phyloP scores from a whole-genome alignment of 2,888 invertebrate genomes.

The Agriopis leucophaearia region DNA sequence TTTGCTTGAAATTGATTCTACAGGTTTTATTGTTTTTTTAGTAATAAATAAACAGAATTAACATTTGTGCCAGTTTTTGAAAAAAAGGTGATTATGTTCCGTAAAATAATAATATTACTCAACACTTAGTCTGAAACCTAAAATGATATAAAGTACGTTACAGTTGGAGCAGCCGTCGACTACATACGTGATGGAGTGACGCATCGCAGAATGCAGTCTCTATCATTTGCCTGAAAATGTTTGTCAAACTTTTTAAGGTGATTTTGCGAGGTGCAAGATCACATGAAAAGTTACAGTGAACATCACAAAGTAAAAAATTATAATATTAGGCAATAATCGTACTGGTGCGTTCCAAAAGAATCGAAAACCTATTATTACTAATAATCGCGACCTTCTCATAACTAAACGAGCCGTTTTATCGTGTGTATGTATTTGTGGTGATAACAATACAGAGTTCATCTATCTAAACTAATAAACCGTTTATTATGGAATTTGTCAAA shows the following conservation, averaged over 20 bases:
- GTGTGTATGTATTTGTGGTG: too few relatives aligned
- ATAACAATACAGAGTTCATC: too few relatives aligned
- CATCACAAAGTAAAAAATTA: background rate
- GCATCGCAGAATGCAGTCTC: slow-evolving; percentile 11
- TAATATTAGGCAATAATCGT: background rate
- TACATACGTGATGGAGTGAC: slow-evolving; percentile 10
- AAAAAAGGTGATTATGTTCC: too few relatives aligned
- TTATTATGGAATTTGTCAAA: background rate
- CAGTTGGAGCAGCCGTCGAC: background rate
- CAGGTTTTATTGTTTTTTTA: background rate
- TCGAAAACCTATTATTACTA: background rate
- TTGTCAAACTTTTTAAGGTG: slow-evolving; percentile 25
- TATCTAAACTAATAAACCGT: too few relatives aligned
- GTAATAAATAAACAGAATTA: background rate
- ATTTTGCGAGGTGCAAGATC: slow-evolving; percentile 14
- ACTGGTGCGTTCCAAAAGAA: background rate
- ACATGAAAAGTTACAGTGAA: background rate
- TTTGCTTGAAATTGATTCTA: background rate
- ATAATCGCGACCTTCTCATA: too few relatives aligned
- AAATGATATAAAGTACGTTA: background rate
- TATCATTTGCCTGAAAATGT: slow-evolving; percentile 3
- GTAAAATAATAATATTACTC: too few relatives aligned
- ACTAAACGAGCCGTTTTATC: too few relatives aligned
- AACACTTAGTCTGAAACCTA: too few relatives aligned
- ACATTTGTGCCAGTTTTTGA: background rate